Evolutionary conservation across 1,140 invertebrate species (phyloP).

Genomic region (Aphaenogaster ashmeadi): DNA sequence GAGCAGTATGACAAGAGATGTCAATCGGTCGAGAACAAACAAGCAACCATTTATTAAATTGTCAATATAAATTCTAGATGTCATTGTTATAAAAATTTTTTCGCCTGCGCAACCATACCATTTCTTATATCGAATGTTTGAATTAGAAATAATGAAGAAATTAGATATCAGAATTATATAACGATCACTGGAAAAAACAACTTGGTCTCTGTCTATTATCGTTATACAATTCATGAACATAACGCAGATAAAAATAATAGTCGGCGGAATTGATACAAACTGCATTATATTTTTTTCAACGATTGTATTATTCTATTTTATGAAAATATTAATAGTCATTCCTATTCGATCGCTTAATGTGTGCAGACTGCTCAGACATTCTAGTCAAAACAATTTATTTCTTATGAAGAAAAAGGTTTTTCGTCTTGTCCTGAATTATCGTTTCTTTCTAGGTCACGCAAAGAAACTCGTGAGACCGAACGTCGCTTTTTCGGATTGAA

Average conservation of each 20-base stretch:
- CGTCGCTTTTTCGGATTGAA: slow-evolving; percentile 63
- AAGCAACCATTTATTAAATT: not conserved
- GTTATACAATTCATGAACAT: not conserved
- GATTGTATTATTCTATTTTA: not conserved
- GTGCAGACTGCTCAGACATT: not conserved
- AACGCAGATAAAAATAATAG: not conserved
- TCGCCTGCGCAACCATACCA: not conserved
- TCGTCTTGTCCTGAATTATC: slow-evolving; percentile 16
- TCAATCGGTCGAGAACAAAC: too few species aligned
- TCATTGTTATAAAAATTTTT: not conserved
- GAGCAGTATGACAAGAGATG: too few species aligned
- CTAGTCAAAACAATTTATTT: not conserved
- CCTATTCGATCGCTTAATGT: not conserved
- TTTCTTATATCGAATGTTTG: not conserved
- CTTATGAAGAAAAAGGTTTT: not conserved
- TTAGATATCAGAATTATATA: not conserved
- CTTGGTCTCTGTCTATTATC: not conserved
- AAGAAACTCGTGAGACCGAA: not conserved
- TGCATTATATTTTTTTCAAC: not conserved
- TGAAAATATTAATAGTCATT: not conserved
- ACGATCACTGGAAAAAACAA: not conserved
- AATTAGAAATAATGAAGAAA: not conserved
- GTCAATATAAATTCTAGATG: slow-evolving; percentile 6
- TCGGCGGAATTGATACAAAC: not conserved
- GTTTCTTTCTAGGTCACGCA: not conserved